Base-by-base conservation (phyloP, 2,113 vertebrate species). In the Notiomystis cincta region DNA sequence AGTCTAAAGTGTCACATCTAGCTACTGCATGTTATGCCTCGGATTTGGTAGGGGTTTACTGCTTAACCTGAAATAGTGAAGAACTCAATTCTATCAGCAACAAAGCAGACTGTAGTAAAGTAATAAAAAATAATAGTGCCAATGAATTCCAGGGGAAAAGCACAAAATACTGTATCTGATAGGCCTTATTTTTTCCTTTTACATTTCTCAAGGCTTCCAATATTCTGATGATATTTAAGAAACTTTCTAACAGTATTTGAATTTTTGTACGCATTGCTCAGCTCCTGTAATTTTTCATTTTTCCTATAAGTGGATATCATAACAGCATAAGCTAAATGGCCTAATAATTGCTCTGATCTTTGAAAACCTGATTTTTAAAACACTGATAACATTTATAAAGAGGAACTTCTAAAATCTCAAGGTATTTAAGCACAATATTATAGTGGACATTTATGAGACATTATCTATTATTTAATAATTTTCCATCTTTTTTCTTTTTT, bases 201-300 rank as follows among this genome's bases (percentile, higher is more conserved):
- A 5, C 11, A 75, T 67, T 82, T 85, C 75, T 90, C 42, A 62
- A 73, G 27, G 23, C 7, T 61, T 66, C 13, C 40, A 82, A 25
- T 45, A 54, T 72, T 94, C n/a, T 80, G 13, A 35, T 47, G n/a
- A 37, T 24, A 85, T 82, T 66, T 82, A 79, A 73, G n/a, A 69
- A 31, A 42, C 9, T 82, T 90, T 88, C 33, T 54, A 82, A 70
- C 7, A 42, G 30, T 27, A 50, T 69, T 84, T 69, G 45, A 47
- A 23, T 0, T 30, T 77, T 85, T 82, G 37, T 53, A 72, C 0
- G 0, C 5, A 13, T 66, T 72, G 10, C 31, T 82, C 28, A 58
- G 11, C 11, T 77, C 27, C 56, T 73, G 8, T 24, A 82, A 50
- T 22, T 79, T 77, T 91, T 93, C 24, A 25, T 57, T 82, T 93